Percentiles rank a stretch among this genome's conserved stretches.
phyloP scores from a whole-genome alignment of 2,888 invertebrate genomes.

The Hydroisotoma schaefferi region DNA sequence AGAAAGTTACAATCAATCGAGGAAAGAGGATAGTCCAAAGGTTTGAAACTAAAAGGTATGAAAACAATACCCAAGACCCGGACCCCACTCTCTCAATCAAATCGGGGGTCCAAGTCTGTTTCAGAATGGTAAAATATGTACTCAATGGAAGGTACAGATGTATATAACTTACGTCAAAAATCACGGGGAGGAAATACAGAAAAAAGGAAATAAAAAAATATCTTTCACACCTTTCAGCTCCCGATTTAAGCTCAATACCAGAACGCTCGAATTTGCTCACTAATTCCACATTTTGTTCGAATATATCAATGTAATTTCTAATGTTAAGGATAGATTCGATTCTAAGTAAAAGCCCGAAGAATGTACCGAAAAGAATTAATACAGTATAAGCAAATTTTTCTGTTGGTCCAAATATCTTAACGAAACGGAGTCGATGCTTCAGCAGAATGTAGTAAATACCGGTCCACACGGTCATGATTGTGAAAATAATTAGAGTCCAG shows the following conservation, averaged over 20 bases:
- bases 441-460: slow-evolving; percentile 10
- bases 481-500: slow-evolving; percentile 2
- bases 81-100: background rate
- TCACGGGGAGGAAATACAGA: background rate
- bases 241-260: slow-evolving; percentile 4
- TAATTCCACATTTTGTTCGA: slow-evolving; percentile 4
- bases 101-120: background rate
- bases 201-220: slow-evolving; percentile 1
- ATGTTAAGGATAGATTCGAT: slow-evolving; percentile 1
- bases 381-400: slow-evolving; percentile 19
- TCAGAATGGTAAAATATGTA: background rate
- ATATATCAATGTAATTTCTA: background rate
- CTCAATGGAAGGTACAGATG: background rate
- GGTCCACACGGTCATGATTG: slow-evolving; percentile 10
- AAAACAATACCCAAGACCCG: slow-evolving; percentile 7
- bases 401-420: slow-evolving; percentile 22
- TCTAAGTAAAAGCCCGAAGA: slow-evolving; percentile 7
- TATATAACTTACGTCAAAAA: background rate
- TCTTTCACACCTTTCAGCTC: background rate
- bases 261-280: slow-evolving; percentile 15
- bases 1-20: background rate
- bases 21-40: slow-evolving; percentile 10
- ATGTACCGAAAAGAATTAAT: slow-evolving; percentile 6
- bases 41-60: slow-evolving; percentile 9
- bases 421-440: background rate